phyloP scores from a whole-genome alignment of 2,888 invertebrate species.

The Papilio demoleus region DNA sequence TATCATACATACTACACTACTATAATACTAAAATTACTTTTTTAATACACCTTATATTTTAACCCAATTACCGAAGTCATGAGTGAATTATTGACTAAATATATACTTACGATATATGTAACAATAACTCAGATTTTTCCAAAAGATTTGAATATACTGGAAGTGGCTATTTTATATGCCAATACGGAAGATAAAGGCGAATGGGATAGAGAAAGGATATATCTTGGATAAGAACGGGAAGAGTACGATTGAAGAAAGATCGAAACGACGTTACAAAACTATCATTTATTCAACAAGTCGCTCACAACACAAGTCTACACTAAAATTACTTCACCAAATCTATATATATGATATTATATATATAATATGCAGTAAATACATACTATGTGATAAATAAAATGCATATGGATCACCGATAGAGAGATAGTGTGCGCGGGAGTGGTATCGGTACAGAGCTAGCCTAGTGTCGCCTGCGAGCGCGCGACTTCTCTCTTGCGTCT shows the following conservation, averaged over 20 bases:
- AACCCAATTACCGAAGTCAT: no score
- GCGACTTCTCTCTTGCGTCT: constrained; percentile 71
- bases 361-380: constrained; percentile 58
- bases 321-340: constrained; percentile 68
- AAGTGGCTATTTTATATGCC: background rate
- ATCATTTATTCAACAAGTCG: constrained; percentile 78
- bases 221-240: constrained; percentile 60
- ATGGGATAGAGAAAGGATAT: constrained; percentile 53
- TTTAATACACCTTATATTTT: no score
- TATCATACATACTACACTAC: background rate
- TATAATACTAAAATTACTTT: background rate
- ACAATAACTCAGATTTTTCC: background rate
- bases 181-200: background rate
- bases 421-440: constrained; percentile 42
- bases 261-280: constrained; percentile 75
- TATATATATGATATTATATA: constrained; percentile 56
- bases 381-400: constrained; percentile 61
- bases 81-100: background rate
- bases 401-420: constrained; percentile 64
- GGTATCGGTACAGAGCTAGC: constrained; percentile 59
- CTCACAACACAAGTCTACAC: constrained; percentile 75
- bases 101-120: background rate
- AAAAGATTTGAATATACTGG: background rate
- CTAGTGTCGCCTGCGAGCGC: constrained; percentile 69
- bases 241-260: constrained; percentile 68